Evolutionary conservation across 2,113 vertebrate species (phyloP).

Genomic region (Neomonachus schauinslandi): DNA sequence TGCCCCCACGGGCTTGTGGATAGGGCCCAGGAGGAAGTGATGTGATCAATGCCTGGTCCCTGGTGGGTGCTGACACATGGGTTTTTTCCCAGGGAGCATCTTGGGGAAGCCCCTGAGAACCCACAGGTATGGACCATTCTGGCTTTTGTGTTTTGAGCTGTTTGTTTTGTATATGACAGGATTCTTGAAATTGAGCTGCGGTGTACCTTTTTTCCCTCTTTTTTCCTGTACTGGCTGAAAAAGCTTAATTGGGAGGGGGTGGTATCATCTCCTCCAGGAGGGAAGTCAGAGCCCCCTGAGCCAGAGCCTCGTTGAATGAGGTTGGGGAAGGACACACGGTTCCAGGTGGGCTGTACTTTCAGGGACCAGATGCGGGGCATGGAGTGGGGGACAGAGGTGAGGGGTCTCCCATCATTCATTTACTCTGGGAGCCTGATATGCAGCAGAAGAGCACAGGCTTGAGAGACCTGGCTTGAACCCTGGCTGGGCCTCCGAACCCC

Average conservation of each 20-base stretch:
- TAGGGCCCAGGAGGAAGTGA: not conserved
- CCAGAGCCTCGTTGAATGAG: not conserved
- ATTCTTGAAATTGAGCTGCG: not conserved
- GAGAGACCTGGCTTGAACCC: too few species aligned
- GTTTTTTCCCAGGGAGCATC: not conserved
- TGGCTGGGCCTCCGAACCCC: not conserved
- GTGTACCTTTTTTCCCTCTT: not conserved
- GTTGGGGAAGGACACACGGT: not conserved
- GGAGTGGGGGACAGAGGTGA: not conserved
- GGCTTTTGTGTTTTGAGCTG: not conserved
- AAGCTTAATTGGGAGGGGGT: not conserved
- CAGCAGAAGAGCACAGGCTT: not conserved
- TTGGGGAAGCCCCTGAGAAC: not conserved
- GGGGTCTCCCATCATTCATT: not conserved
- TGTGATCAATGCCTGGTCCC: not conserved
- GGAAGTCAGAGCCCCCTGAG: not conserved
- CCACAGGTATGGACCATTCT: not conserved
- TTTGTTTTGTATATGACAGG: not conserved
- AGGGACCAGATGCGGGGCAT: not conserved
- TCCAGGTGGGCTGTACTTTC: not conserved
- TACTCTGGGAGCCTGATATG: not conserved
- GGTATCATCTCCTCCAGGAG: not conserved
- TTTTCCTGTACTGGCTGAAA: not conserved
- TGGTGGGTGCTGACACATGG: accelerated
- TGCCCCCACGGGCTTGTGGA: too few species aligned